These are phyloP conservation scores for Octonoba sinensis DNA, from an alignment of 2,888 invertebrate species.

Conservation along the genomic window DNA sequence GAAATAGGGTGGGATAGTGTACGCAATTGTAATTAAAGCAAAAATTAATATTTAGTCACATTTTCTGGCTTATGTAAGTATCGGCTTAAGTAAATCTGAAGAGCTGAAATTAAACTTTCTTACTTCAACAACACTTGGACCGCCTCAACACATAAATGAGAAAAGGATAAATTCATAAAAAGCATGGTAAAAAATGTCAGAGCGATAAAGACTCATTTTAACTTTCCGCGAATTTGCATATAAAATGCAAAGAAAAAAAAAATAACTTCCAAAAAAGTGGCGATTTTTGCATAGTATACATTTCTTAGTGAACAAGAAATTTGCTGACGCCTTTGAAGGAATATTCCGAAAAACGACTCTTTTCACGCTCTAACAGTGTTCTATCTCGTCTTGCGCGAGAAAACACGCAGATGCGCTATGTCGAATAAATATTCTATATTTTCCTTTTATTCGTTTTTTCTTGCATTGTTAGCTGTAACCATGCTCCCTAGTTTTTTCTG, in stretches of 20 bases:
- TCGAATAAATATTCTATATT: constrained; percentile 51
- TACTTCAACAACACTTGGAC: no score
- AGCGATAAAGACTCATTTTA: constrained; percentile 13
- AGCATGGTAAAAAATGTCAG: not conserved
- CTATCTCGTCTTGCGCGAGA: constrained; percentile 47
- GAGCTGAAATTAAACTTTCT: no score
- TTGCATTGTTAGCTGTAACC: constrained; percentile 34
- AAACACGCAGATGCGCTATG: constrained; percentile 38
- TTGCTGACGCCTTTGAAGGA: constrained; percentile 52
- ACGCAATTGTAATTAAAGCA: no score
- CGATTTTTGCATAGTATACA: constrained; percentile 42
- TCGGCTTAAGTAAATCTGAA: no score
- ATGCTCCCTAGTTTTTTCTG: constrained; percentile 13
- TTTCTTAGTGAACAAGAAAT: constrained; percentile 37
- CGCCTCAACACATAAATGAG: not conserved
- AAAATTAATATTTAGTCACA: no score
- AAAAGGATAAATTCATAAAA: not conserved
- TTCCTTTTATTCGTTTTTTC: constrained; percentile 14
- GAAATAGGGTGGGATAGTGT: no score
- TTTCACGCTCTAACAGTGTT: constrained; percentile 24
- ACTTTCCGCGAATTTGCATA: constrained; percentile 43
- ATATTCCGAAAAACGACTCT: constrained; percentile 48
- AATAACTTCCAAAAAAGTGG: not conserved
- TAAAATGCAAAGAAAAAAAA: constrained; percentile 1
- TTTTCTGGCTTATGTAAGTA: no score